Evolutionary conservation across 2,888 invertebrate species (phyloP).

Genomic region (Andrena marginata): DNA sequence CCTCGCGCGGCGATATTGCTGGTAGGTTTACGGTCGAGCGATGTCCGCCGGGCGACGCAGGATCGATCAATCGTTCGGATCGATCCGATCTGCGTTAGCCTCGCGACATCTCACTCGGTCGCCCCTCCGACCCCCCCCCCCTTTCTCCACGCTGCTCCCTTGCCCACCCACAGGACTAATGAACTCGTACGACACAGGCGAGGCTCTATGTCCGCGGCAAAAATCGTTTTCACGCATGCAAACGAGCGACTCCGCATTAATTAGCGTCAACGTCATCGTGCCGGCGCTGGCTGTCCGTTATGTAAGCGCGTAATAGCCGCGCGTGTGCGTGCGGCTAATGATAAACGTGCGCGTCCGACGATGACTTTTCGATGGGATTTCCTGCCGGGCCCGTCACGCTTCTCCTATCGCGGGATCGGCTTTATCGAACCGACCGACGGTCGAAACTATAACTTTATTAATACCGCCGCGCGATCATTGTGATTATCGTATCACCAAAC

Average conservation of each 20-base stretch:
- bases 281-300: slow-evolving; percentile 30
- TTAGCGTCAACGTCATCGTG: slow-evolving; percentile 72
- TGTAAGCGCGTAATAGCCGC: slow-evolving; percentile 52
- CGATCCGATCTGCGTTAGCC: slow-evolving; percentile 63
- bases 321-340: slow-evolving; percentile 34
- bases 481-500: slow-evolving; percentile 24
- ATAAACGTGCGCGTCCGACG: slow-evolving; percentile 31
- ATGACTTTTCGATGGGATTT: slow-evolving; percentile 24
- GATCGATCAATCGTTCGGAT: slow-evolving; percentile 65
- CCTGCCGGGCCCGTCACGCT: background rate
- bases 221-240: slow-evolving; percentile 71
- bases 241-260: slow-evolving; percentile 71
- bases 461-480: background rate
- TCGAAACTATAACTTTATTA: slow-evolving; percentile 4
- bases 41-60: slow-evolving; percentile 36
- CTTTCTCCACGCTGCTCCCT: slow-evolving; percentile 24
- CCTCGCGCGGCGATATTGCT: slow-evolving; percentile 35
- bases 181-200: slow-evolving; percentile 66
- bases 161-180: slow-evolving; percentile 63
- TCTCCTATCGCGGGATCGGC: background rate
- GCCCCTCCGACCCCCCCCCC: background rate
- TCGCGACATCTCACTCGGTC: slow-evolving; percentile 48
- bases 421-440: background rate
- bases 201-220: slow-evolving; percentile 61
- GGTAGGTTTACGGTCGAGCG: slow-evolving; percentile 47